Conservation (phyloP, 2,888 invertebrate genomes). For the Metacarcinus magister region DNA sequence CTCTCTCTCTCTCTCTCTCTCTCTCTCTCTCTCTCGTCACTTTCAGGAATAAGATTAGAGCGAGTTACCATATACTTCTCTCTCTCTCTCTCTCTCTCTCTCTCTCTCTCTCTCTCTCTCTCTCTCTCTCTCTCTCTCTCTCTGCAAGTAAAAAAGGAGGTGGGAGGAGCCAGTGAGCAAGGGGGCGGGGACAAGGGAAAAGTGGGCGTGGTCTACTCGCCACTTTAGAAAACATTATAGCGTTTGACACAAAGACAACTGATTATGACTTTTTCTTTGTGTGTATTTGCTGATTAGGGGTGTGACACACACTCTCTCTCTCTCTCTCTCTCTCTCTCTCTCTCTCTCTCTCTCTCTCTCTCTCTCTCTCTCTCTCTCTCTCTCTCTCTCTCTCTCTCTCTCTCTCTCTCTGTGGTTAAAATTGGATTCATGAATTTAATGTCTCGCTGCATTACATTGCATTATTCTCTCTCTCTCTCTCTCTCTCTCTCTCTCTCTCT, state of each 20-base stretch:
- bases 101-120: slow-evolving; percentile 63
- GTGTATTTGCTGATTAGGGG: no score
- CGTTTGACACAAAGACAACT: no score
- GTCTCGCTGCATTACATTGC: no score
- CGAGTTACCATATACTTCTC: neutral
- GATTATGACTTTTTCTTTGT: no score
- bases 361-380: neutral
- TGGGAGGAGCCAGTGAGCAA: no score
- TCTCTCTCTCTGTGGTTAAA: neutral
- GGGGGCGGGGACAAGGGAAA: no score
- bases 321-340: no score
- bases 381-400: slow-evolving; percentile 3
- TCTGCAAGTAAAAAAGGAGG: neutral
- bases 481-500: slow-evolving; percentile 53
- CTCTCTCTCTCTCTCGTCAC: slow-evolving; percentile 58
- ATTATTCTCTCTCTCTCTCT: slow-evolving; percentile 20
- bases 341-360: no score
- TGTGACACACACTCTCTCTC: no score
- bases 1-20: slow-evolving; percentile 54
- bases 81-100: slow-evolving; percentile 58
- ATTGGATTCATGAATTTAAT: no score
- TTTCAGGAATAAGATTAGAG: neutral
- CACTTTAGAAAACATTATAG: no score
- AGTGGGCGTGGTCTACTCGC: no score
- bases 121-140: slow-evolving; percentile 59